Evolutionary conservation across 2,797 vertebrate species (phyloP), one percentile per base, ranked within the genome.

Genomic region (Chrysocyon brachyurus): DNA sequence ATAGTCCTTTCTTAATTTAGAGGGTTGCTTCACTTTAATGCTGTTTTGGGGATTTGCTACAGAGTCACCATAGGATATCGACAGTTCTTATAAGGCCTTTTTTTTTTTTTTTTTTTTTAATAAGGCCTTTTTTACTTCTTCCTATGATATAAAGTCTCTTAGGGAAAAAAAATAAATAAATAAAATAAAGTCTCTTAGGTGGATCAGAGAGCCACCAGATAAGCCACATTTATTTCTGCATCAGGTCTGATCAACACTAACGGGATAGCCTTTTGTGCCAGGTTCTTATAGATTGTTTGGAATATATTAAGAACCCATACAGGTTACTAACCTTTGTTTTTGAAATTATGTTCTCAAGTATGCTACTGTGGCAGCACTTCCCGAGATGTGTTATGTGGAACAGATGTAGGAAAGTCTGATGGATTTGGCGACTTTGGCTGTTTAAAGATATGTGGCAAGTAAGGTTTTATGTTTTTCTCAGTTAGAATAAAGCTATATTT

Each of bases 391-490:
- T 98, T 98, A 21, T 99, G 99, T 98, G 99, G 99, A 90, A 99
- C 99, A 52, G 99, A 99, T 90, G 98, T 98, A 96, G 99, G 99
- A 17, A 98, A 98, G 64, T 99, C 99, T 96, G 99, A 99, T 12
- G 99, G 99, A 97, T 99, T 98, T 9, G 99, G 99, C 90, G 99
- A 99, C 98, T 99, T 99, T 98, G 99, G 99, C 40, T 99, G 99
- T 98, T 98, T 99, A 94, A 99, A 99, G 95, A 98, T 97, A 81
- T 99, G 99, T 98, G 99, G 99, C 97, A 99, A 99, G 99, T 99
- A 99, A 99, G 99, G 98, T 86, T 85, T 28, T 92, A 88, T 3
- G 26, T 96, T 81, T 98, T 83, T 90, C 90, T 97, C 24, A 12
- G 36, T 97, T 95, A 83, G 5, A 91, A 28, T 70, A 87, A 81